Percentiles rank a stretch among this genome's conserved stretches.
Evolutionary conservation across 1,140 invertebrate genomes (phyloP).

Genomic region (Aphelenchoides besseyi): DNA sequence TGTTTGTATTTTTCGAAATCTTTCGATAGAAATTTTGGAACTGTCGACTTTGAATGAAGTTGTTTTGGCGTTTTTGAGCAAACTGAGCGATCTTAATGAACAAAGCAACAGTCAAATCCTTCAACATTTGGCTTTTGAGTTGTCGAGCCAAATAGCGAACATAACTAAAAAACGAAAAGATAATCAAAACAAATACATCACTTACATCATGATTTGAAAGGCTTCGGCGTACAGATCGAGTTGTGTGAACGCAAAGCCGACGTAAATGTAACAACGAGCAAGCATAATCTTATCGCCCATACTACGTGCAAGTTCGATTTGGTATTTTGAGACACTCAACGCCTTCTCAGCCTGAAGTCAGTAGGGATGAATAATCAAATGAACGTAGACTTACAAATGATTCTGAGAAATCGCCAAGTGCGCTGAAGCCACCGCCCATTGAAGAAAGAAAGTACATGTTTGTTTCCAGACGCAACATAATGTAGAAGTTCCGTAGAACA

Average conservation of each 20-base stretch:
- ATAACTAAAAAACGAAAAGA: background rate
- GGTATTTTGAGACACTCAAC: background rate
- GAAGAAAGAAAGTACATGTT: background rate
- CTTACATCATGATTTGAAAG: background rate
- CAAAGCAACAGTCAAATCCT: background rate
- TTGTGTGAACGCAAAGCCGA: background rate
- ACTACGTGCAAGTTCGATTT: background rate
- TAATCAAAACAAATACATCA: conserved; percentile 2
- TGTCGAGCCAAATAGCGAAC: background rate
- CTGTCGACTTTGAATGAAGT: background rate
- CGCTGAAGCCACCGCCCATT: background rate
- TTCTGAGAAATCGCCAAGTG: background rate
- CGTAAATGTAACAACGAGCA: conserved; percentile 1
- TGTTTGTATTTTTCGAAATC: too few species aligned
- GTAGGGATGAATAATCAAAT: background rate
- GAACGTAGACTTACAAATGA: background rate
- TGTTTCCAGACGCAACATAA: background rate
- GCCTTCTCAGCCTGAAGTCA: conserved; percentile 2
- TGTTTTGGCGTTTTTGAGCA: background rate
- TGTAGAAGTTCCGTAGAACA: background rate
- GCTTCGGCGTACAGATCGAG: background rate
- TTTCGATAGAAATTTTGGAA: background rate
- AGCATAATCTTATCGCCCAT: conserved; percentile 2
- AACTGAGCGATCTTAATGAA: background rate
- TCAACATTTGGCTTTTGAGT: background rate